phyloP scores from a whole-genome alignment of 2,797 vertebrate genomes.

The Chaetophractus vellerosus region DNA sequence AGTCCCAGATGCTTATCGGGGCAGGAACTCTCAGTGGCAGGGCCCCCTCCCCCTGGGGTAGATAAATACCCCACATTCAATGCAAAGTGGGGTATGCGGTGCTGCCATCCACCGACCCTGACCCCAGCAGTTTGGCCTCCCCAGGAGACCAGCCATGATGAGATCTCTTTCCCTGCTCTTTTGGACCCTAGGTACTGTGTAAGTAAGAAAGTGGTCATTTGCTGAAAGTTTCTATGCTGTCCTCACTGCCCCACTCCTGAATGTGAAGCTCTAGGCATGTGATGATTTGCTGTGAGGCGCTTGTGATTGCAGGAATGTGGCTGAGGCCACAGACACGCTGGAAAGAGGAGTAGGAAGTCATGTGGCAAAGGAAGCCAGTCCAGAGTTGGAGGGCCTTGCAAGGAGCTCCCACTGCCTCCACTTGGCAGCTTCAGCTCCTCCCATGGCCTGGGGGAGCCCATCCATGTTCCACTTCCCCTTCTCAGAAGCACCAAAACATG shows the following conservation, averaged over 20 bases:
- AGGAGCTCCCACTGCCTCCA: neutral
- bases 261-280: neutral
- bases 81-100: too few relatives aligned
- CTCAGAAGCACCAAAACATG: neutral
- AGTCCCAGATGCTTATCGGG: too few relatives aligned
- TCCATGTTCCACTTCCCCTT: neutral
- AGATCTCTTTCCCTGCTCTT: too few relatives aligned
- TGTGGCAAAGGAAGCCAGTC: neutral
- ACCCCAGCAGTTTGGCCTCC: too few relatives aligned
- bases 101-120: too few relatives aligned
- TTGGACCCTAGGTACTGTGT: too few relatives aligned
- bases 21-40: too few relatives aligned
- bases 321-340: neutral
- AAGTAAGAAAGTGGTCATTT: too few relatives aligned
- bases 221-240: neutral
- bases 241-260: neutral
- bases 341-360: neutral
- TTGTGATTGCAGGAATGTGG: neutral
- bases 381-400: neutral
- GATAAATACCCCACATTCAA: too few relatives aligned
- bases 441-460: neutral
- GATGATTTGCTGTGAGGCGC: neutral
- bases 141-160: too few relatives aligned
- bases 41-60: too few relatives aligned
- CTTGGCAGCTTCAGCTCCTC: neutral